phyloP scores from a whole-genome alignment of 35 echinoderm and acorn worm genomes.

The Nesometra sesokonis region DNA sequence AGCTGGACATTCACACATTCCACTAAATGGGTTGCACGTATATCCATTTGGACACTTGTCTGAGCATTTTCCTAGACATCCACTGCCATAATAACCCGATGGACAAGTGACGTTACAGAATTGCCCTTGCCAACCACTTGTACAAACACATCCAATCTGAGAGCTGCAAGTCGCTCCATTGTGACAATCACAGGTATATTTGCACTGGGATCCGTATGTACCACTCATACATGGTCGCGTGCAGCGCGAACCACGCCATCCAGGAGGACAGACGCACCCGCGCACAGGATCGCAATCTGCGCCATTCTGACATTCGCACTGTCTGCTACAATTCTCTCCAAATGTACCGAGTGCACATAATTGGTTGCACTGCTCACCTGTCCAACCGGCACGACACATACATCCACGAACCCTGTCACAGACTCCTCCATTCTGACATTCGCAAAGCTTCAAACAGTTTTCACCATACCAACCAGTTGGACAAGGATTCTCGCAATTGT shows the following conservation, averaged over 20 bases:
- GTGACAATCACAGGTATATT: constrained; percentile 45
- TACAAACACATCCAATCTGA: constrained; percentile 39
- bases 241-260: constrained; percentile 61
- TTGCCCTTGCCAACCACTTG: constrained; percentile 55
- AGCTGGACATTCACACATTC: background rate
- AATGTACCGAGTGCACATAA: background rate
- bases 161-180: constrained; percentile 45
- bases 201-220: constrained; percentile 49
- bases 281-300: background rate
- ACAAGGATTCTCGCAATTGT: constrained; percentile 41
- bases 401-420: background rate
- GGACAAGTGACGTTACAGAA: background rate
- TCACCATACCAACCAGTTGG: constrained; percentile 3
- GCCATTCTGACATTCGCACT: constrained; percentile 16
- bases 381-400: constrained; percentile 1
- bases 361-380: background rate
- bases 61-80: background rate
- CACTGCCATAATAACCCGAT: background rate
- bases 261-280: background rate
- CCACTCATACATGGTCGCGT: constrained; percentile 37
- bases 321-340: background rate
- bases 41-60: background rate
- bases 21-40: background rate
- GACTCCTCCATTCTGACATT: background rate
- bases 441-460: background rate